phyloP scores from a whole-genome alignment of 2,797 vertebrate species.

The Enteromius afrohamiltoni region DNA sequence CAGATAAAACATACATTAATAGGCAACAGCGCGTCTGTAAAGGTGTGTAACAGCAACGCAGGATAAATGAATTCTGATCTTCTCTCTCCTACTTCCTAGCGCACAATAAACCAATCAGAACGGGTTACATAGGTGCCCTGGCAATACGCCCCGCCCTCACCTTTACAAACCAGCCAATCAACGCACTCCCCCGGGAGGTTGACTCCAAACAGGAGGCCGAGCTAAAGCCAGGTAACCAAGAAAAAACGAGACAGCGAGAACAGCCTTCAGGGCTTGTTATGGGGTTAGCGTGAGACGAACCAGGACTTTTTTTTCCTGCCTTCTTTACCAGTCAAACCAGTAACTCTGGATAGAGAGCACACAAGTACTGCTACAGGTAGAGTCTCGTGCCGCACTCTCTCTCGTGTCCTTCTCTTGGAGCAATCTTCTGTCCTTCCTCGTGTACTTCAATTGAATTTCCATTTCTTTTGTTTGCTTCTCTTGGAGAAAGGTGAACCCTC shows the following conservation, averaged over 20 bases:
- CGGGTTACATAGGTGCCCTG: conserved; percentile 61
- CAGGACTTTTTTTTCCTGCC: conserved; percentile 79
- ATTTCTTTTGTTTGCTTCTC: conserved; percentile 83
- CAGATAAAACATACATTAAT: neutral
- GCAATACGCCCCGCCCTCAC: conserved; percentile 82
- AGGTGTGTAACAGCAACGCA: conserved; percentile 45
- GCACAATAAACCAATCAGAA: conserved; percentile 75
- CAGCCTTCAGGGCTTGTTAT: conserved; percentile 80
- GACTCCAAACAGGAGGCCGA: conserved; percentile 78
- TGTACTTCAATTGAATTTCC: conserved; percentile 81
- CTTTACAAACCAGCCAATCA: conserved; percentile 86
- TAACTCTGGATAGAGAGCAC: conserved; percentile 83
- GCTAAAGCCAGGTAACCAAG: conserved; percentile 87
- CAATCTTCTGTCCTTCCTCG: conserved; percentile 73
- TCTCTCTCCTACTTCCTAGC: conserved; percentile 69
- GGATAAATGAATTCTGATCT: conserved; percentile 48
- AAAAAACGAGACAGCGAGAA: conserved; percentile 56
- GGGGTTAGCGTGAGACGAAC: conserved; percentile 86
- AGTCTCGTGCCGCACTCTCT: conserved; percentile 80
- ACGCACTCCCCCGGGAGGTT: conserved; percentile 63
- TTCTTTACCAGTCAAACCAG: conserved; percentile 85
- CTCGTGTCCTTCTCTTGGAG: conserved; percentile 75
- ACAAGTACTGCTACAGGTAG: conserved; percentile 88
- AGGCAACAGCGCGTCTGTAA: neutral
- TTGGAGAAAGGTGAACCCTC: conserved; percentile 86